A percentile compares a stretch with the other conserved stretches of the same genome.
These are phyloP conservation scores for Drosophila kohkoa DNA, from an alignment of 1,140 invertebrate genomes.

Conservation along the genomic window DNA sequence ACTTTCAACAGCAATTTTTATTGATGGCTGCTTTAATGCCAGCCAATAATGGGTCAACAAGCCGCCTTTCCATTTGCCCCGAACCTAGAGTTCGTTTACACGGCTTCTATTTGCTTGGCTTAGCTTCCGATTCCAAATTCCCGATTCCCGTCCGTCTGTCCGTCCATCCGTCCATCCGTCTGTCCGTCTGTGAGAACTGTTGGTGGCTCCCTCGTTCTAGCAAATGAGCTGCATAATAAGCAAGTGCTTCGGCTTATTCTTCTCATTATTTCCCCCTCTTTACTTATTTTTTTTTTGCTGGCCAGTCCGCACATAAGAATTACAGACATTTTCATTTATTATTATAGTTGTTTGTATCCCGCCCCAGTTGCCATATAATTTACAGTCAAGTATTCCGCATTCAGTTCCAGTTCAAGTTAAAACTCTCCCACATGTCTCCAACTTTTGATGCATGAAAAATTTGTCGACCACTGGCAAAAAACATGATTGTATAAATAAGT, in stretches of 20 bases:
- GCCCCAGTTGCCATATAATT: slow-evolving; percentile 59
- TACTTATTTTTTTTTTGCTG: slow-evolving; percentile 29
- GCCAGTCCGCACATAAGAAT: slow-evolving; percentile 69
- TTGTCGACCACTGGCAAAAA: slow-evolving; percentile 61
- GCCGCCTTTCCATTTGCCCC: neutral
- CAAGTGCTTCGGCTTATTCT: slow-evolving; percentile 52
- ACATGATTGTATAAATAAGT: slow-evolving; percentile 46
- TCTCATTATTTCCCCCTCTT: slow-evolving; percentile 23
- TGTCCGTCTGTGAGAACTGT: slow-evolving; percentile 39
- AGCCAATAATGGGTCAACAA: slow-evolving; percentile 66
- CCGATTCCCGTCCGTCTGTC: neutral
- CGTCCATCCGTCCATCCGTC: neutral
- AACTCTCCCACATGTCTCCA: slow-evolving; percentile 57
- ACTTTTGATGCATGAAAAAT: slow-evolving; percentile 60
- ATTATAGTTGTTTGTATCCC: slow-evolving; percentile 70
- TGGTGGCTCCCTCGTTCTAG: slow-evolving; percentile 21
- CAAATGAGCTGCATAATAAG: slow-evolving; percentile 81
- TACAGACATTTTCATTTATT: slow-evolving; percentile 82
- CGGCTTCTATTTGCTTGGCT: slow-evolving; percentile 71
- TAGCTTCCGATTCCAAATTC: slow-evolving; percentile 67
- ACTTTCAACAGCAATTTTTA: slow-evolving; percentile 32
- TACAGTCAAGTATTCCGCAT: slow-evolving; percentile 58
- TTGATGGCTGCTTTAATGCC: slow-evolving; percentile 34
- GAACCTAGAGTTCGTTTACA: slow-evolving; percentile 69
- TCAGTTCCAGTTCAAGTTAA: slow-evolving; percentile 1